phyloP scores from a whole-genome alignment of 2,797 vertebrate genomes.

The Kryptopterus vitreolus region DNA sequence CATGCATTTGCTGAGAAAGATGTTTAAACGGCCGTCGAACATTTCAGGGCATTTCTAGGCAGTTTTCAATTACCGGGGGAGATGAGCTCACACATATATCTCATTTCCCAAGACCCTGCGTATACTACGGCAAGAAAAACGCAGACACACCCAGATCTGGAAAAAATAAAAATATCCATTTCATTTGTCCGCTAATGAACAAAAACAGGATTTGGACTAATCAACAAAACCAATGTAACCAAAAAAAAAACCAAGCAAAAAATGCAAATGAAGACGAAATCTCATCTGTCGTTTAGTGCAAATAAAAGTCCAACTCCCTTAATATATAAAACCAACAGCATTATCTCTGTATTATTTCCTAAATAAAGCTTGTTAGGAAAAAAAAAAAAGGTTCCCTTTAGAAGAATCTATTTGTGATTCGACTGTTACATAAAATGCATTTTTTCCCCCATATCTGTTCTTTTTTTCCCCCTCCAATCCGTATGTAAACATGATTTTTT shows the following conservation, averaged over 20 bases:
- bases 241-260: slow-evolving; percentile 9
- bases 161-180: slow-evolving; percentile 60
- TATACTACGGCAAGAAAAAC: slow-evolving; percentile 67
- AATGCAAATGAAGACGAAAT: slow-evolving; percentile 16
- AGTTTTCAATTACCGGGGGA: slow-evolving; percentile 64
- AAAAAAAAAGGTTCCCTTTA: slow-evolving; percentile 1
- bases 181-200: slow-evolving; percentile 69
- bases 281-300: slow-evolving; percentile 2
- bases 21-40: slow-evolving; percentile 47
- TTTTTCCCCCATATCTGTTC: slow-evolving; percentile 45
- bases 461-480: slow-evolving; percentile 35
- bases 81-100: slow-evolving; percentile 71
- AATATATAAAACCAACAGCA: background rate
- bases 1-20: slow-evolving; percentile 50
- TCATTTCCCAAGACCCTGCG: slow-evolving; percentile 60
- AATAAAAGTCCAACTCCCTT: slow-evolving; percentile 9
- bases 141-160: slow-evolving; percentile 79
- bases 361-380: background rate
- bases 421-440: slow-evolving; percentile 19
- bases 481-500: background rate
- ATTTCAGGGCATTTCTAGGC: slow-evolving; percentile 57
- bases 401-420: slow-evolving; percentile 44
- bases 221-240: background rate
- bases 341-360: background rate
- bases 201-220: slow-evolving; percentile 15